A percentile compares a stretch with the other conserved stretches of the same genome.
These are phyloP conservation scores for Trachythela sp. DNA, from an alignment of 64 coral and sea anemone genomes.

Conservation along the genomic window DNA sequence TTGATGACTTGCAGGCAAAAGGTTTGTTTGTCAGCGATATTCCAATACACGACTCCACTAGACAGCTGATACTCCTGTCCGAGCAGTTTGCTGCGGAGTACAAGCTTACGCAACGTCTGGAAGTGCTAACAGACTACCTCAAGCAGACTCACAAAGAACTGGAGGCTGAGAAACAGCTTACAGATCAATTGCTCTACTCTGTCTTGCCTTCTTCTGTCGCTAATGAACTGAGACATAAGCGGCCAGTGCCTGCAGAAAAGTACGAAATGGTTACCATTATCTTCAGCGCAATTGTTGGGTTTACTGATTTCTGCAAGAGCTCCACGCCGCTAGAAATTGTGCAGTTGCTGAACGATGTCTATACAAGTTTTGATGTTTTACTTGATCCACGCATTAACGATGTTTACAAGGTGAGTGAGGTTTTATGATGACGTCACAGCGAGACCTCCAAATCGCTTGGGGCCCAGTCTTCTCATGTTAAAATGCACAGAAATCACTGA, in stretches of 20 bases:
- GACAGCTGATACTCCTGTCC: constrained; percentile 64
- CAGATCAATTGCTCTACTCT: constrained; percentile 84
- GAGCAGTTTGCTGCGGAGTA: constrained; percentile 81
- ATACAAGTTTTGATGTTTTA: constrained; percentile 71
- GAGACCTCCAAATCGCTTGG: not conserved
- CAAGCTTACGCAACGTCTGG: constrained; percentile 62
- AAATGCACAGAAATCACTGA: too few relatives aligned
- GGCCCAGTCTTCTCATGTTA: not conserved
- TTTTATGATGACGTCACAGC: too few relatives aligned
- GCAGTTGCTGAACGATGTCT: constrained; percentile 60
- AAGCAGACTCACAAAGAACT: constrained; percentile 74
- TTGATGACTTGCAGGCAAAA: constrained; percentile 61
- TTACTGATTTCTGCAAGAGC: constrained; percentile 63
- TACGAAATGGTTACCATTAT: constrained; percentile 95
- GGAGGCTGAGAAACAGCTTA: constrained; percentile 74
- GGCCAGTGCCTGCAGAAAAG: constrained; percentile 87
- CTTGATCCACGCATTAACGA: constrained; percentile 70
- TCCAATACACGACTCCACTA: constrained; percentile 74
- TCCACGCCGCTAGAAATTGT: constrained; percentile 72
- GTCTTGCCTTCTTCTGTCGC: constrained; percentile 85
- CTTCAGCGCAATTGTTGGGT: constrained; percentile 88
- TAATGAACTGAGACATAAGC: constrained; percentile 78
- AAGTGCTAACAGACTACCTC: constrained; percentile 66
- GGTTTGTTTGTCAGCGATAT: constrained; percentile 76
- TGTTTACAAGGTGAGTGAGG: constrained; percentile 67